phyloP scores from a whole-genome alignment of 2,113 vertebrate species.

The Crotalus viridis region DNA sequence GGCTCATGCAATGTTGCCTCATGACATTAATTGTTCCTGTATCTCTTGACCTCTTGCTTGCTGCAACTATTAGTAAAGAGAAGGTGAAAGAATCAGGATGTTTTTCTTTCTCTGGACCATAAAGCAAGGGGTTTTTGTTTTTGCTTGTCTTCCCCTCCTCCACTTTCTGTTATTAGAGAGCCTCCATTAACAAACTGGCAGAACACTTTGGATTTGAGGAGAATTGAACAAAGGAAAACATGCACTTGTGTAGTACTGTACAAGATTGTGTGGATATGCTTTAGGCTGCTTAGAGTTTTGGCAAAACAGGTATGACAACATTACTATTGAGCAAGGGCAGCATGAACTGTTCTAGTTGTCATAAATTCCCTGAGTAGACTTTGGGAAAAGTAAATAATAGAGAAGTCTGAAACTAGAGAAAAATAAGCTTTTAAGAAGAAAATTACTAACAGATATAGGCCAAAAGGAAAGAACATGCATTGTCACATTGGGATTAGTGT shows the following conservation, averaged over 20 bases:
- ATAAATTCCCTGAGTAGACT: conserved; percentile 41
- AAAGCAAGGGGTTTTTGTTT: background rate
- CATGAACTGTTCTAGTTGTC: conserved; percentile 24
- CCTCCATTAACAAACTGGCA: background rate
- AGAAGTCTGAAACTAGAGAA: conserved; percentile 3
- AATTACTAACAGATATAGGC: background rate
- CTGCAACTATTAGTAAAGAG: background rate
- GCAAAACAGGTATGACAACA: background rate
- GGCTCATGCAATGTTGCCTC: background rate
- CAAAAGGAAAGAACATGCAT: background rate
- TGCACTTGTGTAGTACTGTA: background rate
- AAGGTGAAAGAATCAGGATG: background rate
- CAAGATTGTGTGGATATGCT: background rate
- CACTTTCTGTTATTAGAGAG: background rate
- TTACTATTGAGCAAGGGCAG: conserved; percentile 18
- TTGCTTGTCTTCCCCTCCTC: background rate
- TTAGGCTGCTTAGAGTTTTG: conserved; percentile 12
- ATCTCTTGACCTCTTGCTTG: background rate
- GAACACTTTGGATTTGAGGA: background rate
- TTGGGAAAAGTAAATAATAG: conserved; percentile 38
- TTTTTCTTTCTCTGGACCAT: background rate
- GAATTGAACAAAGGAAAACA: background rate
- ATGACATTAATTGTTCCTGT: background rate
- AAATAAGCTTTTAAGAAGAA: conserved; percentile 21
- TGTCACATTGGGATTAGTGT: background rate